Base-by-base conservation (phyloP, 1,140 invertebrate species). In the Aphis gossypii region DNA sequence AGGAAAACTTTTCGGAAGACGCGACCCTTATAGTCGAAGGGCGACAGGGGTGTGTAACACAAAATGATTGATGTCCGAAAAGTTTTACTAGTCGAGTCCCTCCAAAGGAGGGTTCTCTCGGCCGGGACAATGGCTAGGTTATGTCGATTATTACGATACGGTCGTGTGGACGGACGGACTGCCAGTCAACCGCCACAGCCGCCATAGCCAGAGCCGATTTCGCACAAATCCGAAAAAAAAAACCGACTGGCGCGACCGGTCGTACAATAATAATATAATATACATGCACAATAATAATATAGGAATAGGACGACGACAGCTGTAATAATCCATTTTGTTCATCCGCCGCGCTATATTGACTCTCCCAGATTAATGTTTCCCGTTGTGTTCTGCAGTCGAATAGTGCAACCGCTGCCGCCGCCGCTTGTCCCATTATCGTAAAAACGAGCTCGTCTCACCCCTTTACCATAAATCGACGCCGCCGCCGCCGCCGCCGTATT, bases 301-400 rank as follows among this genome's bases (percentile, higher is more conserved):
- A 41, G 38, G 38, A 41, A n/a, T 35, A n/a, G 14, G 14, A 68
- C 30, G 41, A 46, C 86, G 48, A 51, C 87, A 89, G 87, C 87
- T 89, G 87, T 89, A 89, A 38, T 54, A 30, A 54, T 54, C 41
- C 87, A 38, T 89, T 89, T 89, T 35, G 48, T 89, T 54, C n/a
- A n/a, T 89, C 44, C 8, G 2, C 23, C 23, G 44, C 44, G 38
- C 25, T 30, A 25, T 89, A 89, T 89, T 89, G 88, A 89, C 88
- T 89, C 88, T 89, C 87, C 48, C 87, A 20, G 87, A 51, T 89
- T 56, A 89, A 89, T 54, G 35, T 89, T 89, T 56, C 48, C 48
- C 88, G 38, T 89, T 89, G 87, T 89, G n/a, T 38, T 18, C 44
- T 41, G 38, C 38, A 41, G 38, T 41, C 38, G 38, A 48, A 11